Base-by-base conservation (phyloP, 2,888 invertebrate genomes). In the Sabellastarte sp. region DNA sequence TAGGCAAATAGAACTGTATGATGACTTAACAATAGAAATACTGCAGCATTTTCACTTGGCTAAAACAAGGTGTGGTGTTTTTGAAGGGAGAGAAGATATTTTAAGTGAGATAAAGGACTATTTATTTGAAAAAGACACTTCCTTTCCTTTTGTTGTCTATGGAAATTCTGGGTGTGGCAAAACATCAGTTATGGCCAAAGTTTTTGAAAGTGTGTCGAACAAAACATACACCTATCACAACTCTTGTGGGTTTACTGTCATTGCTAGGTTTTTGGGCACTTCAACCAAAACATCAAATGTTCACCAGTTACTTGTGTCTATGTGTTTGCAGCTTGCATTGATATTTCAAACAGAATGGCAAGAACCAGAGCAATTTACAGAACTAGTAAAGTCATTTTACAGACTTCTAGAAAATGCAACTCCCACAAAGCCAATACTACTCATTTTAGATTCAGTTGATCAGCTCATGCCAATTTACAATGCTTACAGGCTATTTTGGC, bases 401-500 rank as follows among this genome's bases (percentile, higher is more conserved):
- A 3, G 29, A 3, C 32, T 63, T 5, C 51, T 58, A 2, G 24
- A 4, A 3, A 2, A 20, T 3, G 66, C 70, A 20, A 69, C 70
- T n/a, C n/a, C 63, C 2, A 59, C 64, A 3, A 59, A 66, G 10
- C 65, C 67, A 24, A 53, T 74, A 30, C 51, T 74, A n/a, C 32
- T 74, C 15, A 32, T 74, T 53, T 33, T 74, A 26, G 74, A 74
- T 55, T 69, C 71, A 5, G 33, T 74, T 10, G 74, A 74, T 63
- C 74, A 74, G 61, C 64, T 74, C n/a, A 50, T 65, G 15, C 56
- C 65, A 4, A 50, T 58, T 5, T 62, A 68, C 52, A 56, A 60
- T 33, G 70, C 73, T n/a, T 69, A 69, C 61, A 64, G 66, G 41
- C 62, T 74, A 31, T 52, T 60, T n/a, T 63, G 63, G 63, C 31